Evolutionary conservation across 2,797 vertebrate genomes (phyloP).

Genomic region (Streptopelia turtur): DNA sequence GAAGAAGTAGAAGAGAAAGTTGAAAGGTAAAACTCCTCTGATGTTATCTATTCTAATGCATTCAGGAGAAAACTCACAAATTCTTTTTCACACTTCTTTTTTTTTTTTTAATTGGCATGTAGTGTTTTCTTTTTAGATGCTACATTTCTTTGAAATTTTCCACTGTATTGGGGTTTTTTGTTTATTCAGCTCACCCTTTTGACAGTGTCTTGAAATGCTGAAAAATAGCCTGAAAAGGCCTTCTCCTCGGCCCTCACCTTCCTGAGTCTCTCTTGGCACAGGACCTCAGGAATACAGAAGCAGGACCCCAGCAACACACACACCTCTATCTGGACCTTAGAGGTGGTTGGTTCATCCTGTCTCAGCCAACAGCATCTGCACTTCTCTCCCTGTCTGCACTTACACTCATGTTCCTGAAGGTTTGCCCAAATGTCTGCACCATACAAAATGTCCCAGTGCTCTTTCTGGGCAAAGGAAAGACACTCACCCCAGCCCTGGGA

Average conservation of each 20-base stretch:
- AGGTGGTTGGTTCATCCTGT: not conserved
- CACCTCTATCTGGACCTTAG: not conserved
- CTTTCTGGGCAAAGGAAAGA: not conserved
- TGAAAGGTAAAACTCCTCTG: not conserved
- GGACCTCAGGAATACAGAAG: not conserved
- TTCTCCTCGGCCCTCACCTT: not conserved
- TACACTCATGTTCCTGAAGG: rapidly evolving
- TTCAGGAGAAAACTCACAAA: not conserved
- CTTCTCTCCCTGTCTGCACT: not conserved
- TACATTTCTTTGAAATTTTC: not conserved
- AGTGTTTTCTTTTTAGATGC: not conserved
- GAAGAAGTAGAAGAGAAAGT: not conserved
- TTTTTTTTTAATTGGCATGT: not conserved
- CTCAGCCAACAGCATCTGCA: not conserved
- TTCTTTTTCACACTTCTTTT: not conserved
- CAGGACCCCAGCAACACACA: not conserved
- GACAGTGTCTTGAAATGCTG: not conserved
- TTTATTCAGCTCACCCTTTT: not conserved
- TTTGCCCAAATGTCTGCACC: not conserved
- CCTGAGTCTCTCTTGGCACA: rapidly evolving
- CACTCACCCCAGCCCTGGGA: not conserved
- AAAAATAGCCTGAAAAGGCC: not conserved
- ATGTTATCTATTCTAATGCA: not conserved
- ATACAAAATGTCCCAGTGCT: not conserved
- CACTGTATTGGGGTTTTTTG: not conserved